Evolutionary conservation across 2,797 vertebrate species (phyloP).

Genomic region (Denticeps clupeoides): DNA sequence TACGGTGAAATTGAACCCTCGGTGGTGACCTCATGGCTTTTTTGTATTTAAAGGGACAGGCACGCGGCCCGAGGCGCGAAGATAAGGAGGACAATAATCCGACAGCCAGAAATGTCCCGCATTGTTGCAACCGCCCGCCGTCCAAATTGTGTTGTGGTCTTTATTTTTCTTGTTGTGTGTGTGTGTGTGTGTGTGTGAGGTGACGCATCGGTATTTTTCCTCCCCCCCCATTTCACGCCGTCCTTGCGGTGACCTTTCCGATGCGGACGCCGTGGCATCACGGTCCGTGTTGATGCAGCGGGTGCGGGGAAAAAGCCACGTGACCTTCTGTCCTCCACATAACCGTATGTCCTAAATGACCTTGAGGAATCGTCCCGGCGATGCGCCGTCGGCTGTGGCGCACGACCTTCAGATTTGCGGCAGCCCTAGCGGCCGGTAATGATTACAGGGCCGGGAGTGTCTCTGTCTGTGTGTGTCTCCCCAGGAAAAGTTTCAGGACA

Average conservation of each 20-base stretch:
- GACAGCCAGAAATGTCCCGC: slow-evolving; percentile 1
- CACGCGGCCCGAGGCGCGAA: neutral
- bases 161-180: slow-evolving; percentile 2
- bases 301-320: slow-evolving; percentile 19
- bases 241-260: slow-evolving; percentile 62
- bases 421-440: slow-evolving; percentile 1
- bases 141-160: slow-evolving; percentile 16
- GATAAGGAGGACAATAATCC: neutral
- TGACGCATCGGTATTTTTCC: slow-evolving; percentile 41
- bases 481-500: too few species aligned
- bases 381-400: slow-evolving; percentile 2
- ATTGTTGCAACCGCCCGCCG: too few species aligned
- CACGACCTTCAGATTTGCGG: neutral
- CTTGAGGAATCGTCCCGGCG: slow-evolving; percentile 45
- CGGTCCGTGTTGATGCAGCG: slow-evolving; percentile 10
- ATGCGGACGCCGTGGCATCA: slow-evolving; percentile 29
- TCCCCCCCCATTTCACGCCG: slow-evolving; percentile 47
- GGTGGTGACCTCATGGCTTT: slow-evolving; percentile 2
- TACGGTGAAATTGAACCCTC: neutral
- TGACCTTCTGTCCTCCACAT: slow-evolving; percentile 9
- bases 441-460: slow-evolving; percentile 26
- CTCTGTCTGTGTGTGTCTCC: slow-evolving; percentile 28
- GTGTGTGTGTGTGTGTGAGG: slow-evolving; percentile 21
- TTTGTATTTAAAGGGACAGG: neutral
- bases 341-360: slow-evolving; percentile 40